Percentiles rank a stretch among this genome's conserved stretches.
Evolutionary conservation across 2,797 vertebrate genomes (phyloP).

Genomic region (Steatocranus sp.): DNA sequence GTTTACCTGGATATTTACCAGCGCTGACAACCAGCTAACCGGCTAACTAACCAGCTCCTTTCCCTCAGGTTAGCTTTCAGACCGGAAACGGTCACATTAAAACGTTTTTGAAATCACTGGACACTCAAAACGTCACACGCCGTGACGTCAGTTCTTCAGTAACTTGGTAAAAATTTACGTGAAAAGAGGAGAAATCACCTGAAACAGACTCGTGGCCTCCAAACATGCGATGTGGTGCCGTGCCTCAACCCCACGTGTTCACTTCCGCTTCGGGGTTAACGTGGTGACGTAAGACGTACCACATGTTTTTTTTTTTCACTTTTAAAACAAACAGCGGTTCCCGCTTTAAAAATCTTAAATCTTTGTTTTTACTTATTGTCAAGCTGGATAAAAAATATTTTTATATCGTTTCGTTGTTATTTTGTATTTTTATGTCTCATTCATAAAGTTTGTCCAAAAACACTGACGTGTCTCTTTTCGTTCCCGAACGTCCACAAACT

Average conservation of each 20-base stretch:
- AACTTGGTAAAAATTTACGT: rapidly evolving
- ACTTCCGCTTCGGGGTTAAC: constrained; percentile 51
- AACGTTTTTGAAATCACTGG: background rate
- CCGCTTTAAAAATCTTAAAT: rapidly evolving
- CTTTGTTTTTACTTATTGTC: background rate
- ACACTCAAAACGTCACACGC: background rate
- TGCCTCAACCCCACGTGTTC: constrained; percentile 54
- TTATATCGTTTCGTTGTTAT: background rate
- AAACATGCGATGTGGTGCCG: background rate
- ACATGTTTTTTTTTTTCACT: rapidly evolving
- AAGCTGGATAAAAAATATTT: background rate
- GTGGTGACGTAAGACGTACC: constrained; percentile 46
- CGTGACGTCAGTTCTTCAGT: background rate
- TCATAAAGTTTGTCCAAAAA: rapidly evolving
- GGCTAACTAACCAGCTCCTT: background rate
- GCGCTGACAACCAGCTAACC: background rate
- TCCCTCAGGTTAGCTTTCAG: rapidly evolving
- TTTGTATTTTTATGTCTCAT: background rate
- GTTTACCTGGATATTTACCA: background rate
- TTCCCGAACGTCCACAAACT: background rate
- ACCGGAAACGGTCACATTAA: background rate
- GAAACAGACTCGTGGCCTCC: background rate
- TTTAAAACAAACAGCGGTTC: background rate
- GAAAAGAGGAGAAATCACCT: background rate
- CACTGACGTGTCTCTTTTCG: background rate